Evolutionary conservation across 2,113 vertebrate genomes (phyloP), one percentile per base, ranked within the genome.

Genomic region (Pyrgilauda ruficollis): DNA sequence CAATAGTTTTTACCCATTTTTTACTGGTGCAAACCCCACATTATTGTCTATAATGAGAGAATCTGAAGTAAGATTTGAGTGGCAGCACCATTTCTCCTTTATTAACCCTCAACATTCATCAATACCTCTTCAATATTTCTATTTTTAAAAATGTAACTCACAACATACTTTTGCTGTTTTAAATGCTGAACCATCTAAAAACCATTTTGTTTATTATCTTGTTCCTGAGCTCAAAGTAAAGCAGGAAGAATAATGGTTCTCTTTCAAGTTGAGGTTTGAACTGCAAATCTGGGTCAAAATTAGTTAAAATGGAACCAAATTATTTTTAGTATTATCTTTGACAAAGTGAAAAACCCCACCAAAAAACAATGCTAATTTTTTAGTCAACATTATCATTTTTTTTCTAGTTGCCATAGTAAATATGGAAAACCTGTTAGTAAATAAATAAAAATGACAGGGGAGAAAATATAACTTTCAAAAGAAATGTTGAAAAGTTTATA

Each of bases 301-400:
- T 73, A n/a, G 7, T 63, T 41, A 6, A 23, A 56, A 59, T 16
- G 8, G 31, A 83, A 31, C 3, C 0, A 68, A 87, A 68, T 0
- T 23, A 22, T 28, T 84, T 93, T 64, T 74, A 52, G 21, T 35
- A 43, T 23, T 50, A 39, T 56, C 66, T 91, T 49, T 68, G 31
- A 46, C 1, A 63, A 75, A 41, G 55, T 68, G 9, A 43, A 79
- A 89, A 82, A 43, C 10, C 2, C 6, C 0, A 0, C 8, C 13
- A 84, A 49, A 23, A 15, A 35, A 14, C 2, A 55, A 24, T 6
- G 8, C 1, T 55, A 6, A 13, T 63, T 76, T 86, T 84, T 67
- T 20, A 59, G 13, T 33, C 5, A 59, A 68, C 7, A 39, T 72
- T 14, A 53, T n/a, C 2, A 28, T 61, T 47, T 74, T 58, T 81